Evolutionary conservation across 2,888 invertebrate species (phyloP).

Genomic region (Lathronympha strigana): DNA sequence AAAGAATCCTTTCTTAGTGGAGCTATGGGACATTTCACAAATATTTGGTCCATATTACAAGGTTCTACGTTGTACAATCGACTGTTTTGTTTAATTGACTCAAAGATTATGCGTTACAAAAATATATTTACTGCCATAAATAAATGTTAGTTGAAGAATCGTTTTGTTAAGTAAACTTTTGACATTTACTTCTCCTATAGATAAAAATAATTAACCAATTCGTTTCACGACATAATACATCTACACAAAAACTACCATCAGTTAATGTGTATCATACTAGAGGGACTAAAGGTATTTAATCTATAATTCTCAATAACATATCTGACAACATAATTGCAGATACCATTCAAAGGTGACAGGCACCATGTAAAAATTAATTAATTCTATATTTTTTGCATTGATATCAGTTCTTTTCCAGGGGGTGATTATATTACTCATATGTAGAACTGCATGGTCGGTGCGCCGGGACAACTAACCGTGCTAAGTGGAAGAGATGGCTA

Average conservation of each 20-base stretch:
- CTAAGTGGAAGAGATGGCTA: constrained; percentile 28
- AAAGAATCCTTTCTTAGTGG: no score
- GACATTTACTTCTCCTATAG: not conserved
- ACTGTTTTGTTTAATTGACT: no score
- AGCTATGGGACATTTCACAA: no score
- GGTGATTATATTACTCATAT: constrained; percentile 13
- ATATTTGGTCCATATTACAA: no score
- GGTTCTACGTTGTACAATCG: no score
- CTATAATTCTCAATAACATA: constrained; percentile 20
- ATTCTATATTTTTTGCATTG: constrained; percentile 16
- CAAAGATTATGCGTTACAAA: no score
- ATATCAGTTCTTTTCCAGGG: constrained; percentile 21
- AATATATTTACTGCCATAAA: not conserved
- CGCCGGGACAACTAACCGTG: constrained; percentile 23
- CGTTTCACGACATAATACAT: not conserved
- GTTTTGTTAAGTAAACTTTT: not conserved
- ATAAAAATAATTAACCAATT: not conserved
- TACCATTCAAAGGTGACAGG: constrained; percentile 24
- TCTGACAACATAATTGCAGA: constrained; percentile 35
- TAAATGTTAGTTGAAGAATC: not conserved
- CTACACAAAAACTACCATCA: not conserved
- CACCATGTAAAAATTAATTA: constrained; percentile 27
- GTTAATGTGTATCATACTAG: constrained; percentile 4
- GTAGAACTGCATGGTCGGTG: not conserved
- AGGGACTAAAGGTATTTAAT: no score